These are phyloP conservation scores for Leucoma salicis DNA, from an alignment of 2,888 invertebrate genomes.

Conservation along the genomic window DNA sequence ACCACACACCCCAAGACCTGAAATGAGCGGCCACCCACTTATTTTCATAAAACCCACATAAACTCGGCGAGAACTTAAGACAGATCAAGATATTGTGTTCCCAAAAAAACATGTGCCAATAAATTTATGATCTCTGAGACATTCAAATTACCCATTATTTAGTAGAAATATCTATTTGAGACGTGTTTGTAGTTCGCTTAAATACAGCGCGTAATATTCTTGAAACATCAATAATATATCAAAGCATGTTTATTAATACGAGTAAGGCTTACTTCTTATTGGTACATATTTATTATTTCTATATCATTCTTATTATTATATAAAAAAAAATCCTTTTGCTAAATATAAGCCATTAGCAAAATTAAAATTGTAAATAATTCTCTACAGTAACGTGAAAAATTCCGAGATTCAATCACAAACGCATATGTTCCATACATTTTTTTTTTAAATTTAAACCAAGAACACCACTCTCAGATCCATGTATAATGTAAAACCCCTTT, in stretches of 20 bases:
- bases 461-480: conserved; percentile 2
- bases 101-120: conserved; percentile 41
- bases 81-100: conserved; percentile 64
- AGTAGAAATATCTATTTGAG: conserved; percentile 25
- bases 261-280: too few species aligned
- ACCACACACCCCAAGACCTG: conserved; percentile 50
- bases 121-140: conserved; percentile 30
- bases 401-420: too few species aligned
- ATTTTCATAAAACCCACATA: conserved; percentile 78
- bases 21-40: conserved; percentile 79
- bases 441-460: not conserved
- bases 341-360: too few species aligned
- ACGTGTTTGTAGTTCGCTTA: conserved; percentile 9
- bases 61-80: conserved; percentile 58
- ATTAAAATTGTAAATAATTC: too few species aligned
- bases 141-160: conserved; percentile 31
- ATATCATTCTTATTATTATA: too few species aligned
- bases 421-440: not conserved
- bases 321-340: too few species aligned
- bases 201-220: conserved; percentile 20
- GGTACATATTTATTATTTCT: too few species aligned
- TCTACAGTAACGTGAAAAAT: too few species aligned
- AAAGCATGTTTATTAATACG: conserved; percentile 17
- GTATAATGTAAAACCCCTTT: conserved; percentile 1
- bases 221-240: conserved; percentile 17